Evolutionary conservation across 2,113 vertebrate genomes (phyloP).

Genomic region (Actenoides lindsayi): DNA sequence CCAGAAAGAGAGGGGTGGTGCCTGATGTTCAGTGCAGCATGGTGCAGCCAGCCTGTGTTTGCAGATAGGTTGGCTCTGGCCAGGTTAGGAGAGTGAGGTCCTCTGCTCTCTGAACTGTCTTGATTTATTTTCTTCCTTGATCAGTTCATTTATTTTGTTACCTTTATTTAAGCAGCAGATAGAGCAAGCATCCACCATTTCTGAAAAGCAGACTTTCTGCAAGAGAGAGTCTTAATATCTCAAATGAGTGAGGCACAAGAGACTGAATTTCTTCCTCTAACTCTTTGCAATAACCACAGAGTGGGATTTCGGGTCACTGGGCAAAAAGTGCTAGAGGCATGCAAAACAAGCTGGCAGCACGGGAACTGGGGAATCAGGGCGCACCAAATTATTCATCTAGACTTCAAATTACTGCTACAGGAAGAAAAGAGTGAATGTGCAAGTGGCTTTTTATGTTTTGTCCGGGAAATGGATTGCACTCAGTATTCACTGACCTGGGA

Average conservation of each 20-base stretch:
- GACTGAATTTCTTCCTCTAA: background rate
- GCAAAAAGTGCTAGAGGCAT: background rate
- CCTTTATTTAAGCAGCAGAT: background rate
- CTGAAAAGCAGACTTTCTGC: background rate
- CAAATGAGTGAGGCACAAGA: background rate
- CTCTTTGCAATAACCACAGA: background rate
- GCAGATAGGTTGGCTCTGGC: background rate
- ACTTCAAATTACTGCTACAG: background rate
- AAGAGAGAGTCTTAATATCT: background rate
- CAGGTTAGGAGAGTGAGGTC: background rate
- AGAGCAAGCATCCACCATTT: background rate
- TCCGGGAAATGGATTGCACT: background rate
- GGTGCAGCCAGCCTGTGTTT: background rate
- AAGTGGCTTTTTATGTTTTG: background rate
- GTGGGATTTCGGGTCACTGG: background rate
- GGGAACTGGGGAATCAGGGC: background rate
- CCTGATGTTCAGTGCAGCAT: background rate
- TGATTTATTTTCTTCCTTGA: background rate
- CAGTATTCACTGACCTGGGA: background rate
- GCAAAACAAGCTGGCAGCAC: background rate
- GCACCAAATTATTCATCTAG: background rate
- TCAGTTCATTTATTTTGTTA: background rate
- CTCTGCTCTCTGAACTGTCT: background rate
- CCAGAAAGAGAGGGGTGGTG: background rate
- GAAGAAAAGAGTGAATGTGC: background rate